Conservation (phyloP, 2,888 invertebrate species). For the Chrysolina oricalcia region DNA sequence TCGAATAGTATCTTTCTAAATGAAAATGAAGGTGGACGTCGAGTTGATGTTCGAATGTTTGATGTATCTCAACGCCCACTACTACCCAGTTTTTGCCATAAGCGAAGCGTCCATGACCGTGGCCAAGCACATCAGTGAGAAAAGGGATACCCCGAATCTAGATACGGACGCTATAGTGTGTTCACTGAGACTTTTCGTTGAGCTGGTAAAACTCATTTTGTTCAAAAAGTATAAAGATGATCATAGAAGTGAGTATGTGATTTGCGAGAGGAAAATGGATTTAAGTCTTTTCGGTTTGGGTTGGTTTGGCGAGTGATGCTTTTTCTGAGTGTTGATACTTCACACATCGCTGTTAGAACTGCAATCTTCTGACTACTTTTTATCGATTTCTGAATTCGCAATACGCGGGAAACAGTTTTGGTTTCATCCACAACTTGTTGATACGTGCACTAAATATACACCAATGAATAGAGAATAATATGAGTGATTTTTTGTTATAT, state of each 20-base stretch:
- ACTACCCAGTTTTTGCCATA: constrained; percentile 55
- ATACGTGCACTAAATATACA: too few relatives aligned
- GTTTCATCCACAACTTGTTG: too few relatives aligned
- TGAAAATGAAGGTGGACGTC: constrained; percentile 53
- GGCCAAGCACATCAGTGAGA: constrained; percentile 54
- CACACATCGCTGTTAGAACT: background rate
- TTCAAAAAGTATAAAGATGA: constrained; percentile 56
- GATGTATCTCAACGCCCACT: constrained; percentile 55
- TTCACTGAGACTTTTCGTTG: constrained; percentile 52
- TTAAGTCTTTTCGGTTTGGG: background rate
- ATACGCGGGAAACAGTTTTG: too few relatives aligned
- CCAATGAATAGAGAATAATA: too few relatives aligned
- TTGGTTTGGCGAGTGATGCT: too few relatives aligned
- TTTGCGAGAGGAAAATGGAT: background rate
- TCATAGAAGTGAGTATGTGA: constrained; percentile 55
- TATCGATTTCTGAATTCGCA: too few relatives aligned
- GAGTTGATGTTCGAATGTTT: constrained; percentile 57
- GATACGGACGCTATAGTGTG: constrained; percentile 55
- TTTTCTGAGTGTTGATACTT: background rate
- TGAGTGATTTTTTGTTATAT: too few relatives aligned
- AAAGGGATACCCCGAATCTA: constrained; percentile 56
- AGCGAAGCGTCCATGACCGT: constrained; percentile 54
- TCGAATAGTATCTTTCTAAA: constrained; percentile 10
- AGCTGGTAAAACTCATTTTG: constrained; percentile 54
- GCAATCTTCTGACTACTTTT: too few relatives aligned